Evolutionary conservation across 2,797 vertebrate species (phyloP), one percentile per base, ranked within the genome.

Genomic region (Myripristis jacobus): DNA sequence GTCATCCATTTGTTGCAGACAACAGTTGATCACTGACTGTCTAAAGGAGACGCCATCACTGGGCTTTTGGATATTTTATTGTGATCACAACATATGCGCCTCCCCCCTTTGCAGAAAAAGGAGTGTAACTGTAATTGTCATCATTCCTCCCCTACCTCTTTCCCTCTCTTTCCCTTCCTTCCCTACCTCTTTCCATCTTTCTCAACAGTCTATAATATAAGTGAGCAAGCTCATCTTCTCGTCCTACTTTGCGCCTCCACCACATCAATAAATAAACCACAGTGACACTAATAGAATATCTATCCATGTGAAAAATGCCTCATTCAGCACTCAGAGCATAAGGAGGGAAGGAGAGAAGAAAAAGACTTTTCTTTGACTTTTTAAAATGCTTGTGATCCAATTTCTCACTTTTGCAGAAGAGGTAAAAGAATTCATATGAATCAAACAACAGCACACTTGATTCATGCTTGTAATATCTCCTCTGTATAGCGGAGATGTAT

Each of bases 221-320:
- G 73, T 15, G 65, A 79, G 75, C 27, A 13, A 80, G 73, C 85
- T 87, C 78, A 84, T 88, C 82, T 72, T 80, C 71, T 88, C 61
- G 79, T 76, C 89, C 88, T 87, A 89, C 87, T 90, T 91, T 88
- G 72, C 81, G 87, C 75, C 77, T 80, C 78, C 70, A 70, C 84
- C 83, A 85, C 86, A 90, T 91, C 90, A 92, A 90, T 92, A 92
- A 91, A 88, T 91, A 89, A 92, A 88, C 68, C 76, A 58, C 78
- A 80, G 82, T 73, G 83, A 82, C 80, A 87, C 81, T 85, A 88
- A 84, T 77, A 89, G 83, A 90, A 87, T 72, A 84, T 85, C 80
- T 86, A 86, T 77, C 82, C 66, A 53, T 84, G 80, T 76, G 70
- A 90, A 85, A 90, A 90, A 87, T 70, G 76, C 72, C 25, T 78